phyloP scores from a whole-genome alignment of 1,140 invertebrate genomes.

The Oncopodura yosiiana region DNA sequence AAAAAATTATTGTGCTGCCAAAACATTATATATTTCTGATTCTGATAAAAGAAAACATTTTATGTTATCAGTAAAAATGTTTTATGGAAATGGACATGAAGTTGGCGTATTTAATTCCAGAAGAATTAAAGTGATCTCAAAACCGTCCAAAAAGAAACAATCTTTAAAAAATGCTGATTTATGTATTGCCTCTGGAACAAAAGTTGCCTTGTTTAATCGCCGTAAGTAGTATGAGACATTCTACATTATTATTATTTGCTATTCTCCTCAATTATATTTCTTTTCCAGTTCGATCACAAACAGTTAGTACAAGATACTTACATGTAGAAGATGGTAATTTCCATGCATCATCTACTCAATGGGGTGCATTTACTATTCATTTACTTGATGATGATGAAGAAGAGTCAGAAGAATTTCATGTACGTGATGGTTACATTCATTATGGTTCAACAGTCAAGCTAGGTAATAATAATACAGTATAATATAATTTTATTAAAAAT shows the following conservation, averaged over 20 bases:
- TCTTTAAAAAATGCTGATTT: slow-evolving; percentile 60
- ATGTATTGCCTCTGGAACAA: slow-evolving; percentile 59
- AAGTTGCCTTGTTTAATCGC: slow-evolving; percentile 60
- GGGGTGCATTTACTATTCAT: slow-evolving; percentile 63
- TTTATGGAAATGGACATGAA: slow-evolving; percentile 54
- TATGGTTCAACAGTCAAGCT: slow-evolving; percentile 61
- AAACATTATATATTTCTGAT: slow-evolving; percentile 60
- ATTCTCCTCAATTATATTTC: too few relatives aligned
- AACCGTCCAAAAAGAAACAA: slow-evolving; percentile 64
- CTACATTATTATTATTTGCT: too few relatives aligned
- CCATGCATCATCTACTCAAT: slow-evolving; percentile 58
- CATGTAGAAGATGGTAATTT: slow-evolving; percentile 59
- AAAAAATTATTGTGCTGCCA: slow-evolving; percentile 60
- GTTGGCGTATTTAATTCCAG: slow-evolving; percentile 56
- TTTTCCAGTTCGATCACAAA: slow-evolving; percentile 60
- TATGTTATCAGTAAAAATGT: slow-evolving; percentile 57
- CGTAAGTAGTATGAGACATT: too few relatives aligned
- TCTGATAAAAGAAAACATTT: slow-evolving; percentile 62
- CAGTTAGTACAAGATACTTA: slow-evolving; percentile 57
- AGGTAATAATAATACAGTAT: too few relatives aligned
- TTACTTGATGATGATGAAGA: slow-evolving; percentile 52
- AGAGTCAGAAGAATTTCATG: slow-evolving; percentile 52
- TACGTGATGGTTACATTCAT: slow-evolving; percentile 57
- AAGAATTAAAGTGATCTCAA: slow-evolving; percentile 61
- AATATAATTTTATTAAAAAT: too few relatives aligned